Evolutionary conservation across 1,140 invertebrate species (phyloP).

Genomic region (Saxidomus purpurata): DNA sequence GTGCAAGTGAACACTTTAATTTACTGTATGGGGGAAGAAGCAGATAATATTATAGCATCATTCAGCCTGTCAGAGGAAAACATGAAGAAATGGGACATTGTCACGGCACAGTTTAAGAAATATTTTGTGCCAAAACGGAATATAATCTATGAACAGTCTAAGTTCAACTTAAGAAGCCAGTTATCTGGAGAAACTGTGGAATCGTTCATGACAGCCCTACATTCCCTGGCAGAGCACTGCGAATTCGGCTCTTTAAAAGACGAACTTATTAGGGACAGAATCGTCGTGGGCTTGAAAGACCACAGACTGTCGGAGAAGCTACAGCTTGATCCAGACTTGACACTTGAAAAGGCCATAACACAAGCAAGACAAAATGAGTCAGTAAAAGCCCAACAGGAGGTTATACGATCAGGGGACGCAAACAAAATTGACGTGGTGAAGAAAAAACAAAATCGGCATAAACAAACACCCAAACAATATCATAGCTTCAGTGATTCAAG

Average conservation of each 20-base stretch:
- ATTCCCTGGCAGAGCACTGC: not conserved
- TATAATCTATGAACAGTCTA: not conserved
- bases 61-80: not conserved
- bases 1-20: constrained; percentile 1
- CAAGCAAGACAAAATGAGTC: not conserved
- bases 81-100: not conserved
- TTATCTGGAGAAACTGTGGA: not conserved
- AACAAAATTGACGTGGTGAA: not conserved
- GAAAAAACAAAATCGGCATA: no score
- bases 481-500: not conserved
- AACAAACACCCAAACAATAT: no score
- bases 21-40: not conserved
- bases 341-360: not conserved
- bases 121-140: constrained; percentile 2
- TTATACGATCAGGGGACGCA: not conserved
- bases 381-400: not conserved
- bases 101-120: not conserved
- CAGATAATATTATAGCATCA: not conserved
- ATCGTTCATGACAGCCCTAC: not conserved
- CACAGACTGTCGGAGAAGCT: not conserved
- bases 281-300: not conserved
- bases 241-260: not conserved
- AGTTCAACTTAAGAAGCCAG: not conserved
- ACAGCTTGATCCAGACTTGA: not conserved
- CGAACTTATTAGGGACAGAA: not conserved